These are phyloP conservation scores for Caenorhabditis wallacei DNA, from an alignment of 2,888 invertebrate species.

Conservation along the genomic window DNA sequence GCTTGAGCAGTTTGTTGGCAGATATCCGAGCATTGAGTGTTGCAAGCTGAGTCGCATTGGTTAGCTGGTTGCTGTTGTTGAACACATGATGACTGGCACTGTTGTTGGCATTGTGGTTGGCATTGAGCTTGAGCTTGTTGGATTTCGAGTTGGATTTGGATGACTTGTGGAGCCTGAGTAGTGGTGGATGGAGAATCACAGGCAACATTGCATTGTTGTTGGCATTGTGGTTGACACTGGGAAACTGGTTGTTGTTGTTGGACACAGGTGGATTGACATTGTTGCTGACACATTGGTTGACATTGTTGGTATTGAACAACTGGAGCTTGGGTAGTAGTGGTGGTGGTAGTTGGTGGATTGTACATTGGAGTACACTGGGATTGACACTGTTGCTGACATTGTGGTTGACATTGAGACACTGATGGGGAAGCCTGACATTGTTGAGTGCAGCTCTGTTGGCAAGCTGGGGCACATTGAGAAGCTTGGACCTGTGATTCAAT, in stretches of 20 bases:
- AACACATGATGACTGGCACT: conserved; percentile 68
- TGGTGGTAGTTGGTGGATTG: conserved; percentile 50
- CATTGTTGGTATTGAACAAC: conserved; percentile 61
- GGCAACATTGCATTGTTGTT: conserved; percentile 60
- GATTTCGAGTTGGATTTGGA: conserved; percentile 59
- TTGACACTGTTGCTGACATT: conserved; percentile 70
- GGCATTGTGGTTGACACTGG: conserved; percentile 66
- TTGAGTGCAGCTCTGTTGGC: conserved; percentile 67
- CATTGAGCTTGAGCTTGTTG: conserved; percentile 58
- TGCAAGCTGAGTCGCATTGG: conserved; percentile 66
- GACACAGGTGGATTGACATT: conserved; percentile 58
- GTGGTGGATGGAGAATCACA: conserved; percentile 60
- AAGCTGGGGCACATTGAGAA: conserved; percentile 68
- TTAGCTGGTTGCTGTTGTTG: conserved; percentile 69
- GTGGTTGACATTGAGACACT: conserved; percentile 64
- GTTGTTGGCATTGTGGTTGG: conserved; percentile 72
- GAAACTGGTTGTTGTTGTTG: conserved; percentile 52
- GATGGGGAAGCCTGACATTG: conserved; percentile 60
- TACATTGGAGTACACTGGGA: conserved; percentile 62
- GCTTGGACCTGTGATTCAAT: conserved; percentile 47
- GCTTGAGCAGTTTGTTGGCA: conserved; percentile 63
- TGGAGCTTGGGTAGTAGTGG: conserved; percentile 53
- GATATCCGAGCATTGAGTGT: conserved; percentile 63
- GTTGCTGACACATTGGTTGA: conserved; percentile 68
- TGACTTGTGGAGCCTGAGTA: conserved; percentile 63